A percentile compares a stretch with the other conserved stretches of the same genome.
Evolutionary conservation across 2,797 vertebrate species (phyloP).

Genomic region (Gallirallus australis): DNA sequence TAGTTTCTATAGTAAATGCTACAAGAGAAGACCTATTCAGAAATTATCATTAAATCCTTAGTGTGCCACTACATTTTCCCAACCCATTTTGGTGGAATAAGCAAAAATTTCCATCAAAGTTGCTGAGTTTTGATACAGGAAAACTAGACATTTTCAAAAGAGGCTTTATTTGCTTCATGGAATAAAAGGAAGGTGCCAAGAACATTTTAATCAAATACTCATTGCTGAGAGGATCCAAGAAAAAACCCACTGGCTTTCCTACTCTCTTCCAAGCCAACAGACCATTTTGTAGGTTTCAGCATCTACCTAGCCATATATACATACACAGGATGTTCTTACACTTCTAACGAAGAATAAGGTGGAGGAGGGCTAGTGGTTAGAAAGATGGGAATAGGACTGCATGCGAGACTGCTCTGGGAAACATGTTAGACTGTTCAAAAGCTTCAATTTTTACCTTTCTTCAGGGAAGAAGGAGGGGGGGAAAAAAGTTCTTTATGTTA

Average conservation of each 20-base stretch:
- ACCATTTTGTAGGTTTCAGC: constrained; percentile 39
- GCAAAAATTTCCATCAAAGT: background rate
- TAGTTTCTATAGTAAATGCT: background rate
- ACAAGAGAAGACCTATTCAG: background rate
- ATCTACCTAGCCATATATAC: background rate
- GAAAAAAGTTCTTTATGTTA: background rate
- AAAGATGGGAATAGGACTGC: background rate
- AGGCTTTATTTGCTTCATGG: constrained; percentile 25
- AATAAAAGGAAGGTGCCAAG: constrained; percentile 33
- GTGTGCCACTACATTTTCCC: background rate
- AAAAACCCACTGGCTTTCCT: constrained; percentile 7
- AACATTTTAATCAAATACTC: constrained; percentile 63
- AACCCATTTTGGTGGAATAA: background rate
- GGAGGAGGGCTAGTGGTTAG: constrained; percentile 10
- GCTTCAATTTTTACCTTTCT: constrained; percentile 34
- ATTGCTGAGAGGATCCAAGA: constrained; percentile 44
- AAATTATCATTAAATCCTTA: background rate
- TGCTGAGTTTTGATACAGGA: background rate
- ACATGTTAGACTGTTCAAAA: constrained; percentile 1
- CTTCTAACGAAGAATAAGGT: constrained; percentile 32
- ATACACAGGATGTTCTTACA: constrained; percentile 29
- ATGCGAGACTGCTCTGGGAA: constrained; percentile 25
- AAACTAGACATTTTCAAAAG: background rate
- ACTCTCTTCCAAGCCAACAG: constrained; percentile 32
- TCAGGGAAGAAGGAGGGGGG: background rate